Base-by-base conservation (phyloP, 2,888 invertebrate genomes). In the Rhimphoctona megacephalus region DNA sequence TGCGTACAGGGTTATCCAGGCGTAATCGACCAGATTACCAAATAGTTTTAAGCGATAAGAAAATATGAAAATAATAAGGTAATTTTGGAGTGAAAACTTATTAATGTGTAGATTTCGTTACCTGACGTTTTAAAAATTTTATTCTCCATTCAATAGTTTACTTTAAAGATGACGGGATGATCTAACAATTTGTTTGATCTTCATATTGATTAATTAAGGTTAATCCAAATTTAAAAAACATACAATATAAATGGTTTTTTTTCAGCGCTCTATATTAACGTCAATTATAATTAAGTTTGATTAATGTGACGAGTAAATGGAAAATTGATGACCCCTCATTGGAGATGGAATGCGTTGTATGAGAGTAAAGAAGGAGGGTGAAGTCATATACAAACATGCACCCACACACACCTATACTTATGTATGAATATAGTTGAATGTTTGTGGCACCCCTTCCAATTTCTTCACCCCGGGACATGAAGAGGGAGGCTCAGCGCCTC, bases 401-500 rank as follows among this genome's bases (percentile, higher is more conserved):
- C 57, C 22, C 11, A 0, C 14, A 14, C 1, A 9, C 36, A 33
- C n/a, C 11, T n/a, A 33, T 25, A 9, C 19, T 11, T 22, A 3
- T 30, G 61, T 43, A 61, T 43, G 39, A 30, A 17, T 14, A 17
- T 14, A 0, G 1, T 54, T 39, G 14, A 19, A 46, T 43, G 57
- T 22, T 54, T 36, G 22, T 66, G 46, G 49, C 25, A 36, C 66
- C 77, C 64, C 3, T 43, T 66, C 49, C 49, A 77, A 77, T 77
- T 77, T 66, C 77, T 77, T 46, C 79, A 69, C 79, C 64, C 79
- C 52, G 36, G 81, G 83, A 86, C 77, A 78, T 73, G 86, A 80
- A 77, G 72, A 72, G 83, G 57, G 77, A 83, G 77, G 72, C 81
- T 86, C 79, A 76, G 33, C 33, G 19, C 22, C 70, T 46, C 36